Conservation (phyloP, 2,797 vertebrate species). For the Chromobotia macracanthus region DNA sequence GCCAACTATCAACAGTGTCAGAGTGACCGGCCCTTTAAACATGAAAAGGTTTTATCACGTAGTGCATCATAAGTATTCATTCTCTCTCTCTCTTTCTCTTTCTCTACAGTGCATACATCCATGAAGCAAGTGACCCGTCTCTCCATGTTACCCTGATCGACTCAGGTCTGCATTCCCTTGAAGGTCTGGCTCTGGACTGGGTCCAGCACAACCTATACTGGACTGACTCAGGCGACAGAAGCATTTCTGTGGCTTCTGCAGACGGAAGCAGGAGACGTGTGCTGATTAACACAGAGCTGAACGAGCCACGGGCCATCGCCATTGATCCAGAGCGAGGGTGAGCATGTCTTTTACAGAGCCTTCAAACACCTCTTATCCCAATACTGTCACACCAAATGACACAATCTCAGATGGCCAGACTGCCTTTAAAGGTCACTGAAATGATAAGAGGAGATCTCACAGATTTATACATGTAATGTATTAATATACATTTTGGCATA, state of each 20-base stretch:
- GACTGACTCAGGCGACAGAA: conserved; percentile 94
- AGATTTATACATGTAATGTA: background rate
- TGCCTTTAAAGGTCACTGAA: conserved; percentile 15
- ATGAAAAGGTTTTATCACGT: background rate
- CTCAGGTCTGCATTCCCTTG: conserved; percentile 86
- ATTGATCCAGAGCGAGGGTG: conserved; percentile 92
- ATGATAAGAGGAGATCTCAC: conserved; percentile 4
- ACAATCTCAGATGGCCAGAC: conserved; percentile 2
- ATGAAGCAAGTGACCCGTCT: conserved; percentile 87
- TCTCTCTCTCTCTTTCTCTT: background rate
- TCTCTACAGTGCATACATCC: conserved; percentile 86
- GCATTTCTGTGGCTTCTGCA: conserved; percentile 90
- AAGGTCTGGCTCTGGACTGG: conserved; percentile 96
- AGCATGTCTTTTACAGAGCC: conserved; percentile 48
- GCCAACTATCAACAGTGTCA: background rate
- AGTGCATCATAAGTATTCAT: background rate
- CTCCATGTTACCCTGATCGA: conserved; percentile 89
- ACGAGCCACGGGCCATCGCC: conserved; percentile 91
- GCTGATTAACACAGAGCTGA: conserved; percentile 87
- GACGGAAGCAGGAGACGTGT: conserved; percentile 88
- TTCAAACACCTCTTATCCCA: background rate
- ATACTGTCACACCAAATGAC: background rate
- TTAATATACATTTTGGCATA: too few relatives aligned
- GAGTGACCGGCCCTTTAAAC: background rate
- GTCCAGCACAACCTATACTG: conserved; percentile 98